phyloP scores from a whole-genome alignment of 2,888 invertebrate species.

The Automeris io region DNA sequence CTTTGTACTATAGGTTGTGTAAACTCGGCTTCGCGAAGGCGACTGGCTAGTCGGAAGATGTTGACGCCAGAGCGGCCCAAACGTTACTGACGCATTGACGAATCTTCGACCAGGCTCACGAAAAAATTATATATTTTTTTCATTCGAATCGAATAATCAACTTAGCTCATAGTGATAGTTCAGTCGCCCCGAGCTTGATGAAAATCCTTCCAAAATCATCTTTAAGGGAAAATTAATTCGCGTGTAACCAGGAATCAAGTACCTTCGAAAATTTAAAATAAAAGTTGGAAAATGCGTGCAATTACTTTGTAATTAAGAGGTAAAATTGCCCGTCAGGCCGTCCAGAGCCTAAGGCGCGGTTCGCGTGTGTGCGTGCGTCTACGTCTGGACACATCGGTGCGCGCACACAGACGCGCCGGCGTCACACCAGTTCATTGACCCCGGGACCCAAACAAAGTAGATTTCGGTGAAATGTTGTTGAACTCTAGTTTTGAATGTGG shows the following conservation, averaged over 20 bases:
- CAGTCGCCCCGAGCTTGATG: slow-evolving; percentile 50
- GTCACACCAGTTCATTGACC: slow-evolving; percentile 67
- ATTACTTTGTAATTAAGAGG: slow-evolving; percentile 54
- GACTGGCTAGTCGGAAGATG: slow-evolving; percentile 55
- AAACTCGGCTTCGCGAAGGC: slow-evolving; percentile 54
- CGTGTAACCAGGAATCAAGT: slow-evolving; percentile 12
- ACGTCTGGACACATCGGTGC: slow-evolving; percentile 43
- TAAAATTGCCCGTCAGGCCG: slow-evolving; percentile 46
- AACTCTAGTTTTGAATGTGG: slow-evolving; percentile 69
- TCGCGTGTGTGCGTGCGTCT: slow-evolving; percentile 50
- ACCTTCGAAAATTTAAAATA: slow-evolving; percentile 25
- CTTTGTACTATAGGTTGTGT: slow-evolving; percentile 72
- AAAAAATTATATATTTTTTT: slow-evolving; percentile 71
- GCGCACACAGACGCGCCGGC: slow-evolving; percentile 58
- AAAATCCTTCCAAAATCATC: slow-evolving; percentile 24
- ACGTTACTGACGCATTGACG: slow-evolving; percentile 72
- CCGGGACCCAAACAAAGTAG: slow-evolving; percentile 75
- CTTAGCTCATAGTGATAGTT: slow-evolving; percentile 72
- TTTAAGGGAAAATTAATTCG: slow-evolving; percentile 34
- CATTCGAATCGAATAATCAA: slow-evolving; percentile 68
- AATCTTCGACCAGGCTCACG: slow-evolving; percentile 67
- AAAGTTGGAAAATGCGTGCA: slow-evolving; percentile 30
- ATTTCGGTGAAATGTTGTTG: slow-evolving; percentile 76
- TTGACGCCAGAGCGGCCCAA: slow-evolving; percentile 59
- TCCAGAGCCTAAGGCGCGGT: slow-evolving; percentile 29